Conservation (phyloP, 1,140 invertebrate genomes). For the Drosophila repleta region DNA sequence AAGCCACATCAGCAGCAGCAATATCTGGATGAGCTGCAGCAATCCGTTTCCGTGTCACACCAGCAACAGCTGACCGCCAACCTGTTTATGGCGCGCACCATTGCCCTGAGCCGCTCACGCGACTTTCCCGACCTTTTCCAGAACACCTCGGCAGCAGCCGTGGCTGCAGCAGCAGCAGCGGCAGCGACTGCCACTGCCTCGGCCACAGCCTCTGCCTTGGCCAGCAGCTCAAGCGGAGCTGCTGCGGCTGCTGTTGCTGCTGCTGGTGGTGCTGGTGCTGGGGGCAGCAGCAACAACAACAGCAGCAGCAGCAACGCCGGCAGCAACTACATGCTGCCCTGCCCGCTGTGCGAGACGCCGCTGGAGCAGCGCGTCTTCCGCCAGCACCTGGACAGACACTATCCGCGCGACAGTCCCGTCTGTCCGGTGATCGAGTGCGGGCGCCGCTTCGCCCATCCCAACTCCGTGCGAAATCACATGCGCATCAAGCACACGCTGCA, state of each 20-base stretch:
- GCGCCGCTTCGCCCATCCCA: conserved; percentile 90
- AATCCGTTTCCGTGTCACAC: conserved; percentile 75
- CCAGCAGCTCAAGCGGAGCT: conserved; percentile 61
- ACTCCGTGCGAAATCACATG: conserved; percentile 93
- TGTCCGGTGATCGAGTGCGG: conserved; percentile 90
- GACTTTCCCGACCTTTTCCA: conserved; percentile 77
- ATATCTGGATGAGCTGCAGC: conserved; percentile 81
- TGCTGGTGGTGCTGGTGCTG: conserved; percentile 6
- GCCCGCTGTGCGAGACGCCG: conserved; percentile 89
- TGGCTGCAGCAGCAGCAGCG: conserved; percentile 77
- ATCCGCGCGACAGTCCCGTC: conserved; percentile 91
- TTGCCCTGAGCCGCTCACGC: conserved; percentile 67
- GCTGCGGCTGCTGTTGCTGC: neutral
- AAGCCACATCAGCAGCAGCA: conserved; percentile 84
- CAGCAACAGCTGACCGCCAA: conserved; percentile 83
- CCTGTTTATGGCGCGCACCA: conserved; percentile 79
- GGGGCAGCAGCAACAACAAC: conserved; percentile 33
- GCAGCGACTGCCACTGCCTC: conserved; percentile 79
- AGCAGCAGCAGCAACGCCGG: conserved; percentile 67
- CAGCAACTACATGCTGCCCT: conserved; percentile 85
- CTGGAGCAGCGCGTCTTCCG: conserved; percentile 88
- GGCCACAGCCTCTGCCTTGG: conserved; percentile 65
- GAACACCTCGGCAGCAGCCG: conserved; percentile 68
- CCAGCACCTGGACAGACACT: conserved; percentile 91
- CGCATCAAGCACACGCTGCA: conserved; percentile 90